These are phyloP conservation scores for Yponomeuta malinellus DNA, from an alignment of 2,888 invertebrate species.

Conservation along the genomic window DNA sequence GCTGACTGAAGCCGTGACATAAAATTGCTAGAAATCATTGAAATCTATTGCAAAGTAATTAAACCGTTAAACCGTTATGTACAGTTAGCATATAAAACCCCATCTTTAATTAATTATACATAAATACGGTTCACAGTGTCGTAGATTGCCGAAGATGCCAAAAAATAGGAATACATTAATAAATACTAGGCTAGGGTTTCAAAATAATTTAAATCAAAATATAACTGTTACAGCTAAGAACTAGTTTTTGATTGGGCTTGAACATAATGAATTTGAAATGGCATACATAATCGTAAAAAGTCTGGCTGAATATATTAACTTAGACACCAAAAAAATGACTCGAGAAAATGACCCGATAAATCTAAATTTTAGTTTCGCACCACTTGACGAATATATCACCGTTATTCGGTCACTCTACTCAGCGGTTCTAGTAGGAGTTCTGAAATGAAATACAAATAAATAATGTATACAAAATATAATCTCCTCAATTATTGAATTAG, in stretches of 20 bases:
- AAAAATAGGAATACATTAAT: neutral
- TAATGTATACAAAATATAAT: too few relatives aligned
- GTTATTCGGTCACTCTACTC: too few relatives aligned
- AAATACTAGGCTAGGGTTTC: neutral
- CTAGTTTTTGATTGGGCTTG: neutral
- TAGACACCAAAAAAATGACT: neutral
- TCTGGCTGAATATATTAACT: neutral
- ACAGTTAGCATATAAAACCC: slow-evolving; percentile 24
- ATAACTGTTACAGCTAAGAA: neutral
- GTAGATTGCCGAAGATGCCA: neutral
- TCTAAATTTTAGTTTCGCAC: too few relatives aligned
- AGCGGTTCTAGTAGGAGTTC: too few relatives aligned
- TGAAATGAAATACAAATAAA: too few relatives aligned
- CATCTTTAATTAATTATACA: neutral
- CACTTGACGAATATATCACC: too few relatives aligned
- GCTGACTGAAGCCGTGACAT: slow-evolving; percentile 10
- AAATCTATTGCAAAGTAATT: slow-evolving; percentile 33
- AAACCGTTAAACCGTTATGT: slow-evolving; percentile 28
- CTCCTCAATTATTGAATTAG: too few relatives aligned
- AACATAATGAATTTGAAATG: neutral
- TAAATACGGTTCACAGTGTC: neutral
- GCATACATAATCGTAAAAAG: neutral
- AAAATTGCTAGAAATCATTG: slow-evolving; percentile 27
- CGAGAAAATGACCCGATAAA: neutral
- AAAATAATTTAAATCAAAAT: neutral